phyloP scores from a whole-genome alignment of 2,797 vertebrate genomes.

The Acipenser ruthenus region DNA sequence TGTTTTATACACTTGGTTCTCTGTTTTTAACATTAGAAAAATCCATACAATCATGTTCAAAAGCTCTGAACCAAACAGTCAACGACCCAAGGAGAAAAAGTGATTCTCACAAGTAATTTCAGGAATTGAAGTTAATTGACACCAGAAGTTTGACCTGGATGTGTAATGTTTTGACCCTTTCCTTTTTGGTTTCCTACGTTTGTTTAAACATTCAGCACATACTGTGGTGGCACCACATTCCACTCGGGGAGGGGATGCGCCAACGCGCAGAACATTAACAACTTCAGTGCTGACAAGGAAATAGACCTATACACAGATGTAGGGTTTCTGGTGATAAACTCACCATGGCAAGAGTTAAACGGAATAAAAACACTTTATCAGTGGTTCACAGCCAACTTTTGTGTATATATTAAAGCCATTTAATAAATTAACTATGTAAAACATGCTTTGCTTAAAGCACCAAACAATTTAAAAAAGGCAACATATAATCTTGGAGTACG shows the following conservation, averaged over 20 bases:
- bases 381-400: neutral
- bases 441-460: neutral
- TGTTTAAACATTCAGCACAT: constrained; percentile 22
- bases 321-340: neutral
- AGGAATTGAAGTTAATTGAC: constrained; percentile 65
- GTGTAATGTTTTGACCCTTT: constrained; percentile 60
- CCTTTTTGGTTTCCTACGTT: constrained; percentile 61
- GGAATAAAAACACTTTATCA: neutral
- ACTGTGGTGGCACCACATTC: constrained; percentile 4
- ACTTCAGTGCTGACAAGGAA: neutral
- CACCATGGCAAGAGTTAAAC: neutral
- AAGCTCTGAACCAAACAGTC: neutral
- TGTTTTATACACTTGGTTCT: too few species aligned
- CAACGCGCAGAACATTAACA: neutral
- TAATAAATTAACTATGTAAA: neutral
- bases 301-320: neutral
- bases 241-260: neutral
- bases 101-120: constrained; percentile 30
- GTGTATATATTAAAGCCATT: neutral
- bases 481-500: neutral
- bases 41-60: too few species aligned
- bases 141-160: constrained; percentile 71
- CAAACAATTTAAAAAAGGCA: neutral
- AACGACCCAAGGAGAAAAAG: constrained; percentile 1
- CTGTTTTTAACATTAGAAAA: too few species aligned